Evolutionary conservation across 2,113 vertebrate species (phyloP).

Genomic region (Paedocypris sp.): DNA sequence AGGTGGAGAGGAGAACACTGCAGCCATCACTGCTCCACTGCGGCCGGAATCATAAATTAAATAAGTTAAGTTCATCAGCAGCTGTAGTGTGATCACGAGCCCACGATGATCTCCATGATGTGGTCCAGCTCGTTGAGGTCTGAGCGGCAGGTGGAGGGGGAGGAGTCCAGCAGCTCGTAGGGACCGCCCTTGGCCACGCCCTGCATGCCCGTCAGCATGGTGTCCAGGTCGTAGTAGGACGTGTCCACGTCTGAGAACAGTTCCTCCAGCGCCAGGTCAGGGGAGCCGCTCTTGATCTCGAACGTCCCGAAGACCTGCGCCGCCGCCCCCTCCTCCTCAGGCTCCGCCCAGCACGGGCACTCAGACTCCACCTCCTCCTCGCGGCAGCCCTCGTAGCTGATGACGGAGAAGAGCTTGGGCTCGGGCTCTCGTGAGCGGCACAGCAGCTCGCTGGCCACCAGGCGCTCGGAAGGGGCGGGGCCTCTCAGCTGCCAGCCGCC

Average conservation of each 20-base stretch:
- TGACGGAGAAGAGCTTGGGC: constrained; percentile 55
- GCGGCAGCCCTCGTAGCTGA: constrained; percentile 55
- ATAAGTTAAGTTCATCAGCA: constrained; percentile 46
- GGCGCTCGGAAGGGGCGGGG: constrained; percentile 70
- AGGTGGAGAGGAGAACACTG: no score
- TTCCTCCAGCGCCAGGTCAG: constrained; percentile 73
- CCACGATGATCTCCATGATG: constrained; percentile 95
- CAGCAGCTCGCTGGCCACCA: constrained; percentile 87
- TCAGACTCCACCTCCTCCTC: constrained; percentile 60
- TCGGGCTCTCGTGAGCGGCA: constrained; percentile 70
- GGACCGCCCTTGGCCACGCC: constrained; percentile 71
- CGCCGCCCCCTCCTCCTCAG: constrained; percentile 64
- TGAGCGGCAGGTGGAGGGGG: constrained; percentile 75
- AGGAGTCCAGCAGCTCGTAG: constrained; percentile 76
- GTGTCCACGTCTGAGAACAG: constrained; percentile 86
- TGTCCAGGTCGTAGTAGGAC: constrained; percentile 88
- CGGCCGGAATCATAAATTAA: constrained; percentile 42
- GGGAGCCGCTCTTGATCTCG: constrained; percentile 73
- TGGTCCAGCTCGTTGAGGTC: constrained; percentile 94
- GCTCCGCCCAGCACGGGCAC: constrained; percentile 73
- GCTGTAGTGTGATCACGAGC: constrained; percentile 64
- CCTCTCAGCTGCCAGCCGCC: constrained; percentile 76
- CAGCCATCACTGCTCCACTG: constrained; percentile 33
- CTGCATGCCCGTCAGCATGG: constrained; percentile 88
- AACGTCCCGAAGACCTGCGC: constrained; percentile 93